A percentile compares a stretch with the other conserved stretches of the same genome.
phyloP scores from a whole-genome alignment of 2,888 invertebrate genomes.

The Lochmaea crataegi region DNA sequence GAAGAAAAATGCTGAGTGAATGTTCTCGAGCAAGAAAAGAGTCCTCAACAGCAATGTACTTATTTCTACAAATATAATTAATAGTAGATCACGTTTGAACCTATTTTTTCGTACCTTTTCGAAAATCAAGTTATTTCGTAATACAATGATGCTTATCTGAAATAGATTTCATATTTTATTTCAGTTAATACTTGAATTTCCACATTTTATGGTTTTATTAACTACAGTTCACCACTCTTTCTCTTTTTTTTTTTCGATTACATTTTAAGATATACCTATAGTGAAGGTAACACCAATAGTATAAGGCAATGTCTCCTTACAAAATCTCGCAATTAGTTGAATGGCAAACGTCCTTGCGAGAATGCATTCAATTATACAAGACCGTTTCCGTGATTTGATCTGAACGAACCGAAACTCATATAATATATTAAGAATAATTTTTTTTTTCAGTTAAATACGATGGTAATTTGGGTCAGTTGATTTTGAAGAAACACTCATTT shows the following conservation, averaged over 20 bases:
- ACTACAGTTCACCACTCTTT: too few species aligned
- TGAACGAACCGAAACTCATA: not conserved
- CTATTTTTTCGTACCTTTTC: too few species aligned
- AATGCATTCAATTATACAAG: conserved; percentile 6
- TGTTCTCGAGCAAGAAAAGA: too few species aligned
- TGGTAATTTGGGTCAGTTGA: not conserved
- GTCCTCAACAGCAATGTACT: too few species aligned
- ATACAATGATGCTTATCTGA: too few species aligned
- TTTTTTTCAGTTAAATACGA: not conserved
- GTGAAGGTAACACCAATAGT: not conserved
- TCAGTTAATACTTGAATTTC: not conserved
- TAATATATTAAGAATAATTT: not conserved
- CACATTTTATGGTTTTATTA: not conserved
- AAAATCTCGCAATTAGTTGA: not conserved
- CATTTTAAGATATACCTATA: not conserved
- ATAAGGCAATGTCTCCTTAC: not conserved
- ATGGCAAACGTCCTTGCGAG: conserved; percentile 3
- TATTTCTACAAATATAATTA: too few species aligned
- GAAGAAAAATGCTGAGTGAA: too few species aligned
- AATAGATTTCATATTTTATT: too few species aligned
- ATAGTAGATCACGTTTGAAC: too few species aligned
- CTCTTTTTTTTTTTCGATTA: not conserved
- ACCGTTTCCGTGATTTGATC: not conserved
- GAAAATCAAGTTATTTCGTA: too few species aligned
- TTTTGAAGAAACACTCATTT: not conserved